Evolutionary conservation across 2,113 vertebrate species (phyloP).

Genomic region (Strix aluco): DNA sequence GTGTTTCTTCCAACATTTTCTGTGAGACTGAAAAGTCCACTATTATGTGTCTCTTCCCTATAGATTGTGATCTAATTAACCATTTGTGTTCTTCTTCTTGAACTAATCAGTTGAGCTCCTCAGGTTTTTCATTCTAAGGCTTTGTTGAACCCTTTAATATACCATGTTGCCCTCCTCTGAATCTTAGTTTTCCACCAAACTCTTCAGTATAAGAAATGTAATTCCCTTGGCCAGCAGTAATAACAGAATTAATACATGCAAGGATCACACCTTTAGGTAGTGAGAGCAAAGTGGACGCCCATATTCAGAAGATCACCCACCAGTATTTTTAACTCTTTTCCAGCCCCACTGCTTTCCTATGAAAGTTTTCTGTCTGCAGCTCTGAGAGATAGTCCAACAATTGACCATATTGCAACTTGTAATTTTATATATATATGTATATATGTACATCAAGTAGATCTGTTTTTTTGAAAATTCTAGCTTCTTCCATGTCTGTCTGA

Average conservation of each 20-base stretch:
- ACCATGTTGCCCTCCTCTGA: background rate
- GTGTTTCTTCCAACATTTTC: background rate
- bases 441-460: background rate
- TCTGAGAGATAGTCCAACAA: background rate
- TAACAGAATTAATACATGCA: background rate
- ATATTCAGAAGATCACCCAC: background rate
- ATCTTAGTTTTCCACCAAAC: background rate
- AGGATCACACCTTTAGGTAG: background rate
- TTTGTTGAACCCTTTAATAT: background rate
- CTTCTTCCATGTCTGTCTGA: background rate
- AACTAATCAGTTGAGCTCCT: background rate
- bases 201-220: background rate
- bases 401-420: background rate
- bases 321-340: background rate
- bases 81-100: background rate
- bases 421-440: background rate
- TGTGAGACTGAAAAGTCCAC: background rate
- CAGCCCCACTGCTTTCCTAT: background rate
- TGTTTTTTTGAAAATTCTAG: fast-evolving
- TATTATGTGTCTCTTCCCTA: background rate
- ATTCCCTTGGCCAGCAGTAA: background rate
- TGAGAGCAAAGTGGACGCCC: background rate
- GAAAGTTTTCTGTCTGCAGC: background rate
- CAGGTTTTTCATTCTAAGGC: background rate
- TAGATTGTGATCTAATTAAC: background rate